A percentile compares a stretch with the other conserved stretches of the same genome.
These are phyloP conservation scores for Mus spretus DNA, from an alignment of 2,797 vertebrate genomes.

Conservation along the genomic window DNA sequence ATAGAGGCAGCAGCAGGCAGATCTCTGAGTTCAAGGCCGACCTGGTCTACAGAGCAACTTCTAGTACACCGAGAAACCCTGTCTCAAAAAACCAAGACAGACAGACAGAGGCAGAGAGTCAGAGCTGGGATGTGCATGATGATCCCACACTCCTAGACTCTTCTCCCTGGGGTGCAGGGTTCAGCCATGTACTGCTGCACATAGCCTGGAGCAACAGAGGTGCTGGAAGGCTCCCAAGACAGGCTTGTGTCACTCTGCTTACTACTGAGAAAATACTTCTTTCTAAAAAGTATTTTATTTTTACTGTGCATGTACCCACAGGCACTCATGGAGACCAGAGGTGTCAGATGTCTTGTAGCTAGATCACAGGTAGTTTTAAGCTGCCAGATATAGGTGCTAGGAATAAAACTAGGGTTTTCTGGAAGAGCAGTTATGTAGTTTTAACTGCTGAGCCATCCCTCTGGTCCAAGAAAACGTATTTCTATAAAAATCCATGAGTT, in stretches of 20 bases:
- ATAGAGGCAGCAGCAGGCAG: neutral
- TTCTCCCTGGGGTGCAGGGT: too few species aligned
- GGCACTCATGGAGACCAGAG: neutral
- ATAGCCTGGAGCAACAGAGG: neutral
- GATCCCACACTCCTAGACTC: neutral
- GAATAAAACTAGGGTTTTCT: neutral
- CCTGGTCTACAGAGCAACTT: neutral
- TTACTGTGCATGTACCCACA: neutral
- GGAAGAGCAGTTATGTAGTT: neutral
- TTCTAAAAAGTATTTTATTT: neutral
- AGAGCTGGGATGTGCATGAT: neutral
- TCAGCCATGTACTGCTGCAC: neutral
- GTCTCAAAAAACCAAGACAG: neutral
- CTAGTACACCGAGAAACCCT: neutral
- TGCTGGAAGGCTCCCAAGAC: rapidly evolving
- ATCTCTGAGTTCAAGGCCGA: neutral
- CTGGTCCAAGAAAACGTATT: neutral
- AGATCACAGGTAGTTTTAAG: neutral
- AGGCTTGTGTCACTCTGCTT: rapidly evolving
- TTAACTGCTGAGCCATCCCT: neutral
- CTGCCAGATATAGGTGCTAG: neutral
- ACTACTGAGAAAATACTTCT: neutral
- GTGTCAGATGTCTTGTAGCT: neutral
- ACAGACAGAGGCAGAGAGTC: neutral
- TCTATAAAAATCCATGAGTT: neutral